Percentiles rank a stretch among this genome's conserved stretches.
Conservation (phyloP, 2,888 invertebrate species). For the Oeneis ivallda region DNA sequence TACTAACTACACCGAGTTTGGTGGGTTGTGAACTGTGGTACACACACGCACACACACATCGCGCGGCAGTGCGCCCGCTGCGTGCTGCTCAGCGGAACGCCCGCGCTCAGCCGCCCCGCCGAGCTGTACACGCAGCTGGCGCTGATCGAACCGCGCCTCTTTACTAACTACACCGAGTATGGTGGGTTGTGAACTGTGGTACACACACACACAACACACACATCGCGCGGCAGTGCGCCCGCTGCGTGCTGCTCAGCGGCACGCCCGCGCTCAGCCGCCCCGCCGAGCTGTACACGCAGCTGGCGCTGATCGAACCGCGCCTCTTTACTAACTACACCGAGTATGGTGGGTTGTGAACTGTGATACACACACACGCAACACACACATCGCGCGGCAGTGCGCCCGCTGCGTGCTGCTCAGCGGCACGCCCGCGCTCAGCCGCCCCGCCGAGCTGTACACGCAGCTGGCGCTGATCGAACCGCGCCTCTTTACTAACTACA, state of each 20-base stretch:
- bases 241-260: constrained; percentile 92
- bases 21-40: constrained; percentile 48
- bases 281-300: constrained; percentile 92
- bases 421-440: constrained; percentile 96
- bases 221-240: constrained; percentile 82
- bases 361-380: too few species aligned
- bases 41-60: constrained; percentile 52
- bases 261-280: constrained; percentile 97
- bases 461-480: constrained; percentile 90
- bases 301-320: constrained; percentile 86
- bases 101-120: constrained; percentile 94
- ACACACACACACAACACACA: too few species aligned
- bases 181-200: constrained; percentile 54
- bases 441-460: constrained; percentile 93
- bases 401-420: constrained; percentile 89
- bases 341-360: constrained; percentile 66
- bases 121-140: constrained; percentile 94
- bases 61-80: constrained; percentile 84
- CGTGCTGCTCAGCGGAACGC: constrained; percentile 95
- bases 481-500: constrained; percentile 84
- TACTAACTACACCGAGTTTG: constrained; percentile 83
- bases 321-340: constrained; percentile 85
- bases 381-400: constrained; percentile 82
- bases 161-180: constrained; percentile 83
- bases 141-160: constrained; percentile 86